Evolutionary conservation across 2,797 vertebrate genomes (phyloP), one percentile per base, ranked within the genome.

Genomic region (Dendrocincla fuliginosa): DNA sequence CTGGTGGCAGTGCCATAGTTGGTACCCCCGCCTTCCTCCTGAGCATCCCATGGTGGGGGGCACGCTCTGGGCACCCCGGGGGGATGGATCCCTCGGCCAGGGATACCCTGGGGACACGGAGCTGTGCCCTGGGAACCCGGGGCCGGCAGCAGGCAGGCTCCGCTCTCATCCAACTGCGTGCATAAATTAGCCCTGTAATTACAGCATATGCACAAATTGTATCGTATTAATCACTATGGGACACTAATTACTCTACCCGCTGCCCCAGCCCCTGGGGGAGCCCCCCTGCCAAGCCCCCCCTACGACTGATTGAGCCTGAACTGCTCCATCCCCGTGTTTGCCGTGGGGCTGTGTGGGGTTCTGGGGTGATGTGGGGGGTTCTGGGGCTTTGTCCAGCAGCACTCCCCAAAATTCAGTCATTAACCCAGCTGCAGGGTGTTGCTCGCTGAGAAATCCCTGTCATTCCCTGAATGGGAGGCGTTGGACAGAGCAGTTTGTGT

Each of bases 351-450:
- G 95, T 47, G 91, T 2, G 9, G 7, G 60, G 73, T 3, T 2
- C 8, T 86, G 49, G 49, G 15, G 49, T 16, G 47, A 25, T 90
- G 96, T 47, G 91, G 3, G 8, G 7, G 59, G 65, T 3, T 2
- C 8, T 86, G 50, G 27, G 27, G 50, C 6, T 3, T 7, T 87
- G 22, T 13, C 15, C 5, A 22, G 61, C 41, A 46, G 61, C 41
- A 17, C 27, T 53, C 52, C 47, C 32, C 85, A 12, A 53, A 82
- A 35, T 41, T 56, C 76, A 65, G 35, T 22, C 39, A 75, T 94
- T 79, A 93, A 86, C 94, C 92, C 97, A 49, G 84, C 86, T 86
- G 96, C 88, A 25, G 82, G 93, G 74, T 1, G 90, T 37, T 46
- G 87, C 73, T 63, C 18, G 79, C 19, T 8, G 18, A 55, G 89